These are phyloP conservation scores for Bostrychus sinensis DNA, from an alignment of 2,113 vertebrate species.

Conservation along the genomic window DNA sequence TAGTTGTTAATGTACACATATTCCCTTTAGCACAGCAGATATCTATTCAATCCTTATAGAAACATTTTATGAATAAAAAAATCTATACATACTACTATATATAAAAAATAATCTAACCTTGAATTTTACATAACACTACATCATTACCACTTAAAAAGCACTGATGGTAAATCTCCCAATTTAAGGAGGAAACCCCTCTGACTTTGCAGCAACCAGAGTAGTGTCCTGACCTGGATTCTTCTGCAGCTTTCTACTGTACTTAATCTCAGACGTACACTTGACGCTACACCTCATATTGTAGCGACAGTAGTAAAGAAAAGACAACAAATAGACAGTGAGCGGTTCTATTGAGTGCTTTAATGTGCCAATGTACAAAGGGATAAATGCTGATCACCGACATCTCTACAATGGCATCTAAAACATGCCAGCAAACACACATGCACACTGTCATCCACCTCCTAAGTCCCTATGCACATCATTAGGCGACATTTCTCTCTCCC, in stretches of 20 bases:
- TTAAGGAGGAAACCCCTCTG: background rate
- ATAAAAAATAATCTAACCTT: background rate
- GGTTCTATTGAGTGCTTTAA: slow-evolving; percentile 60
- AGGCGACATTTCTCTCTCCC: slow-evolving; percentile 41
- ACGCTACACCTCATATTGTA: background rate
- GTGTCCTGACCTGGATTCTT: background rate
- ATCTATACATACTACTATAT: background rate
- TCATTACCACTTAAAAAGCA: slow-evolving; percentile 3
- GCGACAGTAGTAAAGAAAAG: slow-evolving; percentile 1
- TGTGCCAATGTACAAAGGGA: slow-evolving; percentile 70
- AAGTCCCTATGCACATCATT: slow-evolving; percentile 59
- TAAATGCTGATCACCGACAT: slow-evolving; percentile 66
- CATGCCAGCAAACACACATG: slow-evolving; percentile 49
- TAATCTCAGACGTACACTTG: background rate
- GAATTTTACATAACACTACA: slow-evolving; percentile 4
- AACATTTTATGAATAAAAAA: background rate
- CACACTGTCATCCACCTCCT: slow-evolving; percentile 12
- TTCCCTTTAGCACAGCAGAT: no score
- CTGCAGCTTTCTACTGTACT: background rate
- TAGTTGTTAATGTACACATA: no score
- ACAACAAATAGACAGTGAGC: slow-evolving; percentile 15
- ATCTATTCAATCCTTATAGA: background rate
- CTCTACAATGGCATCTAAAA: slow-evolving; percentile 68
- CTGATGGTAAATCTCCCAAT: background rate
- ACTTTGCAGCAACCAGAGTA: background rate